Base-by-base conservation (phyloP, 2,113 vertebrate species). In the Hemicordylus capensis region DNA sequence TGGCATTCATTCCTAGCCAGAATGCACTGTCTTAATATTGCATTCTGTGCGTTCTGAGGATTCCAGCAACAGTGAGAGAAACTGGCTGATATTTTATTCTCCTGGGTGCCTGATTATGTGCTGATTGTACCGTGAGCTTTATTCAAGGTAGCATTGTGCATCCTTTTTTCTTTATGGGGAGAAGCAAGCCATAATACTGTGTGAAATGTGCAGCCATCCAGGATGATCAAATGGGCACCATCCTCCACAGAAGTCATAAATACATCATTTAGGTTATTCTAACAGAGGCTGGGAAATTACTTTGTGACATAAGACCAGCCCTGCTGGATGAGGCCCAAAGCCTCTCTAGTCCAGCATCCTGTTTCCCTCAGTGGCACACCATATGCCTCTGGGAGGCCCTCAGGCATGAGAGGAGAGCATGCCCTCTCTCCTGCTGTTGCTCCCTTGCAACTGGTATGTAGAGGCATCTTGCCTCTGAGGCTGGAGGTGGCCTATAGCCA, bases 131-230 rank as follows among this genome's bases (percentile, higher is more conserved):
- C 7, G 37, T 76, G 31, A 82, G 2, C 5, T 87, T 90, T 19
- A 4, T 81, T 90, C 91, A 78, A 86, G 39, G 69, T 85, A 89
- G 22, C 0, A 39, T 51, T 67, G 31, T 59, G 42, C 70, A 75
- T 26, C 28, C 46, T 28, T 39, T 42, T 81, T 51, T 39, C 48
- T 81, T 51, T 86, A 86, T 81, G 77, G 51, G 31, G 67, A 89
- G 34, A 74, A 89, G 34, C 26, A 84, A 74, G 24, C 81, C 90
- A 34, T 87, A 89, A 87, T 91, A 87, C 75, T 87, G n/a, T 73
- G 80, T 90, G 82, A 80, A 93, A 84, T 85, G 89, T 78, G 80
- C 75, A 67, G 78, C 19, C 70, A 89, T 83, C 81, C 84, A 85
- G n/a, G 88, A 83, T 88, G 80, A 88, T 90, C 80, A 85, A 91